A percentile compares a stretch with the other conserved stretches of the same genome.
Evolutionary conservation across 2,113 vertebrate species (phyloP).

Genomic region (Cyprinodon tularosa): DNA sequence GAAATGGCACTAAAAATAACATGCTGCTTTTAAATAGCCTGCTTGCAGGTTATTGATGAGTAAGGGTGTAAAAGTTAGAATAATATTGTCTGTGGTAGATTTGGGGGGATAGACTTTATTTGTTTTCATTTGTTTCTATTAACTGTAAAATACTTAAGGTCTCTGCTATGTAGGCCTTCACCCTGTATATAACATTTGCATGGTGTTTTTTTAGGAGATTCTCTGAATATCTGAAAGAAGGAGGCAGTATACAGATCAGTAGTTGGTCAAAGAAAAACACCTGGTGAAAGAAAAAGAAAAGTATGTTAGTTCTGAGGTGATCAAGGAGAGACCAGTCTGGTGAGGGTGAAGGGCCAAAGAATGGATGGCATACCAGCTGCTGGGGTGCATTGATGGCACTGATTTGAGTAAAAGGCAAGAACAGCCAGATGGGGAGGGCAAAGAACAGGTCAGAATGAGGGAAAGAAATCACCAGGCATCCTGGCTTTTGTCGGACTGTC

Average conservation of each 20-base stretch:
- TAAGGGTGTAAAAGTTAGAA: not conserved
- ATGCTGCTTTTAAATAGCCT: conserved; percentile 16
- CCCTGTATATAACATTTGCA: no score
- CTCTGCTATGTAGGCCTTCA: not conserved
- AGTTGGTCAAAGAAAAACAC: not conserved
- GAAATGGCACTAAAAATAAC: conserved; percentile 44
- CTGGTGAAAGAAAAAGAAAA: conserved; percentile 14
- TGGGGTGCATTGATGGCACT: conserved; percentile 23
- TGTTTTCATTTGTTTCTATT: not conserved
- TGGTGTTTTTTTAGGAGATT: not conserved
- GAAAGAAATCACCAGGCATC: conserved; percentile 20
- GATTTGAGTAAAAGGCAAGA: conserved; percentile 44
- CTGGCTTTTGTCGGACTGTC: conserved; percentile 45
- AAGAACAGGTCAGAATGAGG: conserved; percentile 33
- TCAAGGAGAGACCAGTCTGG: conserved; percentile 27
- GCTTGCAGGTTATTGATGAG: conserved; percentile 13
- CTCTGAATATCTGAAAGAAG: not conserved
- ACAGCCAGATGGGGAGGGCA: conserved; percentile 61
- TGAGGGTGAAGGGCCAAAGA: conserved; percentile 29
- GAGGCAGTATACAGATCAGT: not conserved
- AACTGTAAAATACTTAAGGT: not conserved
- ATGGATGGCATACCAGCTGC: conserved; percentile 50
- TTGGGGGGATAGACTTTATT: not conserved
- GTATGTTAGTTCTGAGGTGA: conserved; percentile 17
- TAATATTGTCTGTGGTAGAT: conserved; percentile 1